Base-by-base conservation (phyloP, 1,140 invertebrate species). In the Pseudomyrmex pallidus region DNA sequence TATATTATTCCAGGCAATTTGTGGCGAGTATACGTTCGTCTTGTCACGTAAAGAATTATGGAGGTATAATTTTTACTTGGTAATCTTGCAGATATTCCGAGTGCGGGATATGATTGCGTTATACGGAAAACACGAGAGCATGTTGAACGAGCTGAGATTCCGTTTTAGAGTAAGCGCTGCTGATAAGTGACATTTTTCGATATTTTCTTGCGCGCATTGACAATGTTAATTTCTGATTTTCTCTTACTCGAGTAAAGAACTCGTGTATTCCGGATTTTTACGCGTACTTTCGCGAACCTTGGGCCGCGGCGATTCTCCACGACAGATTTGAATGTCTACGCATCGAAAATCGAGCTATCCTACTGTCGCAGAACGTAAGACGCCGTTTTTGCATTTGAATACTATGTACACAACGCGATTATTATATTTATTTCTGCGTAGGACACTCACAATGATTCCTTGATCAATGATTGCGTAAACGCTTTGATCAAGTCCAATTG, bases 121-220 rank as follows among this genome's bases (percentile, higher is more conserved):
- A 15, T 96, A 95, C 89, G 96, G 96, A 0, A 96, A 95, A 87
- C 96, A 97, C 85, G 96, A 96, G 82, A 94, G 93, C 1, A 90
- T 96, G 74, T 92, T 96, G 44, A 96, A 96, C 90, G 95, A 96
- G 73, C 77, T 97, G 1, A 90, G 95, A 10, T 86, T 91, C 15
- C 93, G 95, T 61, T 96, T 94, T 89, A 90, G 95, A 90, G 95
- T 94, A 90, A 90, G 92, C 61, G 8, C n/a, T 8, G 1, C 3
- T 15, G 35, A 22, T 50, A 15, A 50, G 17, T 44, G 20, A 25
- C 20, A 1, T 25, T 74, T 57, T 73, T 2, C 17, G 13, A 8
- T 46, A 48, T 67, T 57, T 44, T 1, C 22, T 2, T 15, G n/a
- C 20, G 48, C 13, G 35, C 5, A 35, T 50, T 64, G 17, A 57